phyloP scores from a whole-genome alignment of 2,888 invertebrate species.

The Oscheius sp. region DNA sequence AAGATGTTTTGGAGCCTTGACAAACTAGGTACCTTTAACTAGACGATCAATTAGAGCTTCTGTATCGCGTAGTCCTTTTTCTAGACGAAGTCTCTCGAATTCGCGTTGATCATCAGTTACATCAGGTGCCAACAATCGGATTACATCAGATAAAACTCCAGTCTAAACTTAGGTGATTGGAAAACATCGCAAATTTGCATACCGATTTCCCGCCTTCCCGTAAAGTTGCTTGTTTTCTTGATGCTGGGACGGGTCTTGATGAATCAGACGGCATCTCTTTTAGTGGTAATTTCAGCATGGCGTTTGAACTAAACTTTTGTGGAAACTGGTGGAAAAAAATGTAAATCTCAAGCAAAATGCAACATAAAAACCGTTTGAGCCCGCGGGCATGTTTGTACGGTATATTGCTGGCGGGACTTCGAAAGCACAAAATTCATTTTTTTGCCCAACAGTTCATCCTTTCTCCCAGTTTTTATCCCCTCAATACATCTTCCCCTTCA shows the following conservation, averaged over 20 bases:
- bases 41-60: conserved; percentile 89
- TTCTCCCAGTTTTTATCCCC: background rate
- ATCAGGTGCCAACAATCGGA: conserved; percentile 87
- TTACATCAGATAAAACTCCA: conserved; percentile 87
- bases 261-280: background rate
- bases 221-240: background rate
- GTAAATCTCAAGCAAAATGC: no score
- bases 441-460: background rate
- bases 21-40: conserved; percentile 79
- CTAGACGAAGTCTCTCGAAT: conserved; percentile 90
- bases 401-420: no score
- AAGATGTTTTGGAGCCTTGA: background rate
- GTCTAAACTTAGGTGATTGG: conserved; percentile 25
- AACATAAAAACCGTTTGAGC: no score
- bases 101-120: conserved; percentile 89
- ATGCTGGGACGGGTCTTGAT: background rate
- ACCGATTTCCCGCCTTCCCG: conserved; percentile 11
- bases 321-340: no score
- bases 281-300: background rate
- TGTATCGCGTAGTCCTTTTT: conserved; percentile 91
- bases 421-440: background rate
- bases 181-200: background rate
- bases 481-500: background rate
- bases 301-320: background rate
- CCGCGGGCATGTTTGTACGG: no score